Evolutionary conservation across 2,113 vertebrate species (phyloP), one percentile per base, ranked within the genome.

Genomic region (Scalopus aquaticus): DNA sequence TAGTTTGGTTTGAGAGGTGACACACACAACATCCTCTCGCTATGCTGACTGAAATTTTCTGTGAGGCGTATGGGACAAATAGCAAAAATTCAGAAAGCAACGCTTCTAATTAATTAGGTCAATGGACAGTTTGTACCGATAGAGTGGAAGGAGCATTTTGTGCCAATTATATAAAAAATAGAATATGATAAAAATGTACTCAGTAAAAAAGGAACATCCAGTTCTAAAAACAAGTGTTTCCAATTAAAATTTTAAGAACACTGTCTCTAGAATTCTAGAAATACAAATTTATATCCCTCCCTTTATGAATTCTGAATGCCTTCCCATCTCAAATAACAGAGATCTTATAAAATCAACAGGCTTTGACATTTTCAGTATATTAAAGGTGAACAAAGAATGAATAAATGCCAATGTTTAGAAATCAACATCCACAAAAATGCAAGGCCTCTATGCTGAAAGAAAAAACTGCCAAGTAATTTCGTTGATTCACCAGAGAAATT

Each of bases 181-280:
- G 56, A 83, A 16, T 85, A 44, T 54, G 60, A 77, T 32, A 81
- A 42, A 93, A 85, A 72, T 70, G 35, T 85, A 26, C n/a, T 76
- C 49, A 51, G 30, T 4, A 46, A 19, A n/a, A n/a, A 51, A 54
- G 51, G 42, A 83, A 60, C 15, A 91, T 26, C 26, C 0, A 30
- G 54, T 92, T 94, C 84, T 88, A 46, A 94, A 87, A 96, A 32
- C 37, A 96, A 94, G 58, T 32, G 39, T 76, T 84, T 95, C 22
- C 10, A 92, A 51, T 90, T 62, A 65, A 72, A 60, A 89, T 37
- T 16, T 79, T 39, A 49, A 58, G 88, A 93, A 37, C 42, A 49
- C 0, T 37, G 1, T 92, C 37, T 90, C 62, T 70, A 87, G 78
- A 94, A 94, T 74, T 92, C 86, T 89, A 60, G 19, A 32, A 77